These are phyloP conservation scores for Temnothorax unifasciatus DNA, from an alignment of 2,888 invertebrate genomes.

Conservation along the genomic window DNA sequence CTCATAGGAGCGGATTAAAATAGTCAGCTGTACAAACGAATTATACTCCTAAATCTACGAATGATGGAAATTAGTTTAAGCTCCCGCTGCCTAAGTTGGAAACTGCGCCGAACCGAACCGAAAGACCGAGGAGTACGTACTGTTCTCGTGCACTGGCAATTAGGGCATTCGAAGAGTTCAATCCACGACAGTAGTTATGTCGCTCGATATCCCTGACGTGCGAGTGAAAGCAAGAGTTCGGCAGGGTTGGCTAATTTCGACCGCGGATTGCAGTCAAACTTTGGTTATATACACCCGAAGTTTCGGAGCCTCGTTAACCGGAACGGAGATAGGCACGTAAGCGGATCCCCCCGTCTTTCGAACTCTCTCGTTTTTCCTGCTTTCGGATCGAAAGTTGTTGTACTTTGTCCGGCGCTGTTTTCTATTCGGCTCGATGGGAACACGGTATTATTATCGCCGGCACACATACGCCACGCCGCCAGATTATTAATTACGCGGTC, in stretches of 20 bases:
- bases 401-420: neutral
- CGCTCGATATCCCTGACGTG: conserved; percentile 26
- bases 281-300: conserved; percentile 15
- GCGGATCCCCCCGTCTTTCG: neutral
- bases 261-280: conserved; percentile 11
- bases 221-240: conserved; percentile 2
- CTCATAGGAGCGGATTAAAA: conserved; percentile 7
- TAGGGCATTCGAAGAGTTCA: conserved; percentile 30
- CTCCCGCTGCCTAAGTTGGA: neutral
- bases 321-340: neutral
- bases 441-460: conserved; percentile 10
- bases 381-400: conserved; percentile 29
- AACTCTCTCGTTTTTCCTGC: neutral
- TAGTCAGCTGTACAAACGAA: neutral
- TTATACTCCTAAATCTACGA: conserved; percentile 5
- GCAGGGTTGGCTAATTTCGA: conserved; percentile 11
- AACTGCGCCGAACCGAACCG: neutral
- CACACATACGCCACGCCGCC: neutral
- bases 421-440: conserved; percentile 8
- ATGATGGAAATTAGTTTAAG: conserved; percentile 32
- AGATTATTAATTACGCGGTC: conserved; percentile 24
- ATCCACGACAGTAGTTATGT: conserved; percentile 27
- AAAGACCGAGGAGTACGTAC: neutral
- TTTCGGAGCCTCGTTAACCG: conserved; percentile 14
- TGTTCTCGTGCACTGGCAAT: neutral